These are phyloP conservation scores for Macrosiphum euphorbiae DNA, from an alignment of 2,888 invertebrate genomes.

Conservation along the genomic window DNA sequence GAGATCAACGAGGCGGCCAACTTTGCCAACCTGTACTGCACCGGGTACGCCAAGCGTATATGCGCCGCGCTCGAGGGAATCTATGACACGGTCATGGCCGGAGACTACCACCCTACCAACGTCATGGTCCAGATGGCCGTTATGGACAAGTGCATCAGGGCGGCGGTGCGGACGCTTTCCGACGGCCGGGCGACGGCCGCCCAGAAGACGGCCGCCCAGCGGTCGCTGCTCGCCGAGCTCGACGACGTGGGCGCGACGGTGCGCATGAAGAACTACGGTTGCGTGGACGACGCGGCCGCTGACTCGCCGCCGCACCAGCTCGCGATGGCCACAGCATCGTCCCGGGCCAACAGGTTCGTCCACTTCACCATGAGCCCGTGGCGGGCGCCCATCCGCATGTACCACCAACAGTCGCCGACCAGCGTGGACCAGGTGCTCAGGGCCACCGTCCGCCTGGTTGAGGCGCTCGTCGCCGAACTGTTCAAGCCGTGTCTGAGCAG, in stretches of 20 bases:
- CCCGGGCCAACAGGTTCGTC: background rate
- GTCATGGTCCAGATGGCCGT: conserved; percentile 56
- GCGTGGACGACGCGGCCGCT: background rate
- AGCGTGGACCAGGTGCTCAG: conserved; percentile 40
- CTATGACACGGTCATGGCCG: conserved; percentile 60
- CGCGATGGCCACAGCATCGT: no score
- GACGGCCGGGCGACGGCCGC: conserved; percentile 34
- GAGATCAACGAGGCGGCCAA: conserved; percentile 59
- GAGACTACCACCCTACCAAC: conserved; percentile 53
- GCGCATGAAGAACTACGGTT: conserved; percentile 62
- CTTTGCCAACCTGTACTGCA: conserved; percentile 61
- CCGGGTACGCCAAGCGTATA: conserved; percentile 51
- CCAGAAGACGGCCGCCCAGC: conserved; percentile 41
- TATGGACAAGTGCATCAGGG: conserved; percentile 57
- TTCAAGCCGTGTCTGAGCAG: conserved; percentile 54
- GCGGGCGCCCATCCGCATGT: conserved; percentile 58
- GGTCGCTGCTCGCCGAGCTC: conserved; percentile 54
- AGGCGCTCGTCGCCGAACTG: conserved; percentile 43
- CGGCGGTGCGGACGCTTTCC: conserved; percentile 35
- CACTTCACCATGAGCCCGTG: conserved; percentile 59
- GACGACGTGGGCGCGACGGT: conserved; percentile 51
- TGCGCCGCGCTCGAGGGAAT: conserved; percentile 57
- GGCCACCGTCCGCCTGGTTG: conserved; percentile 40
- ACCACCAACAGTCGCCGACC: conserved; percentile 45
- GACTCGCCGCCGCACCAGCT: background rate